These are phyloP conservation scores for Campaea margaritaria DNA, from an alignment of 2,888 invertebrate species.

Conservation along the genomic window DNA sequence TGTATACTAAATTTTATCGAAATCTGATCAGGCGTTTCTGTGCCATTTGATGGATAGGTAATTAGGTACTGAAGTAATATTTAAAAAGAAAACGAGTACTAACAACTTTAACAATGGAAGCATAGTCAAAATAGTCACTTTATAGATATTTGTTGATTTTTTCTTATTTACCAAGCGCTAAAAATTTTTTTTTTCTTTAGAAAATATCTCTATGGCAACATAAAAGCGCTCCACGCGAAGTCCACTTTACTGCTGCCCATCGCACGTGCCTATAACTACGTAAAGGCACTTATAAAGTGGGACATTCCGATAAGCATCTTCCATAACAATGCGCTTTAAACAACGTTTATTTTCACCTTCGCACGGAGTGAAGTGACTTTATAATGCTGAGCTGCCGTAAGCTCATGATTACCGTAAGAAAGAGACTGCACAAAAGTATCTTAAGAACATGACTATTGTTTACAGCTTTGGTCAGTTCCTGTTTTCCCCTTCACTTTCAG, in stretches of 20 bases:
- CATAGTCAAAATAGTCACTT: too few relatives aligned
- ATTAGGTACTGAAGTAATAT: too few relatives aligned
- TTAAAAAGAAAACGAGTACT: too few relatives aligned
- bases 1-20: too few relatives aligned
- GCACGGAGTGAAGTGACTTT: constrained; percentile 10
- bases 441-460: background rate
- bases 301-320: constrained; percentile 36
- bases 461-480: too few relatives aligned
- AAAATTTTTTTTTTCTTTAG: background rate
- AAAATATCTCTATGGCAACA: background rate
- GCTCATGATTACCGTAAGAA: background rate
- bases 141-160: too few relatives aligned
- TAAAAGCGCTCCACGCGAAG: constrained; percentile 12
- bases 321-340: constrained; percentile 37
- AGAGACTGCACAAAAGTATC: background rate
- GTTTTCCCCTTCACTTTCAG: too few relatives aligned
- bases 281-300: constrained; percentile 30
- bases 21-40: too few relatives aligned
- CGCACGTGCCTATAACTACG: constrained; percentile 21
- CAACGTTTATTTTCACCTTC: constrained; percentile 32
- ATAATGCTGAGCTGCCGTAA: constrained; percentile 2
- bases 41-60: too few relatives aligned
- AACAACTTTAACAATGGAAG: too few relatives aligned
- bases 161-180: background rate
- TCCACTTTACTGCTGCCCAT: background rate